Base-by-base conservation (phyloP, 2,797 vertebrate genomes). In the Gorsachius magnificus region DNA sequence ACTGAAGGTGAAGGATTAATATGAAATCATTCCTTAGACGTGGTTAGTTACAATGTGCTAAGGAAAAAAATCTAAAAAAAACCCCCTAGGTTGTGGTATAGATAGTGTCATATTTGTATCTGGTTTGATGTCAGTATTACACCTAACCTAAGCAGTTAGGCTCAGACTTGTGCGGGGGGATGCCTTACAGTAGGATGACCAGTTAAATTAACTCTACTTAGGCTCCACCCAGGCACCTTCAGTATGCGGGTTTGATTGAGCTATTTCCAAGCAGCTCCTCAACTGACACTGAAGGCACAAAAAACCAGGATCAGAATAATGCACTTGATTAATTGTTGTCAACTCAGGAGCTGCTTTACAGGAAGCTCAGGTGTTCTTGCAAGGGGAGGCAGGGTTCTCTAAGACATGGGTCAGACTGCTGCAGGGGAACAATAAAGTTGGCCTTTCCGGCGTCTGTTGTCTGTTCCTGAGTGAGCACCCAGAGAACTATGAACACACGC, bases 21-120 rank as follows among this genome's bases (percentile, higher is more conserved):
- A 83, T 69, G 66, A 97, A 96, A 93, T 95, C 45, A 61, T 61
- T 95, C 61, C 78, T 95, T 97, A 95, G 82, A 96, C 94, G 94
- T 90, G 95, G 57, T 84, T 90, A 77, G 78, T 92, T 95, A 87
- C 78, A 94, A 70, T 22, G 41, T 68, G 64, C 54, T 81, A 72
- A 84, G 87, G 89, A 95, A 95, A 90, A 90, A 43, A 87, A 91
- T 75, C 26, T 53, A 69, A 87, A 85, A 87, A 85, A 35, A 84
- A 58, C 14, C 41, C 41, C 41, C 56, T 64, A 57, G 41, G 68
- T 87, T 83, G 58, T 79, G 91, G 90, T 84, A 63, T 38, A 66
- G 31, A n/a, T 70, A 38, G 13, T 58, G 35, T 63, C 20, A 1
- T 82, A 43, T 95, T 72, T 88, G 31, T 75, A 4, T 86, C 63